Evolutionary conservation across 2,797 vertebrate genomes (phyloP).

Genomic region (Diglossa cyanea): DNA sequence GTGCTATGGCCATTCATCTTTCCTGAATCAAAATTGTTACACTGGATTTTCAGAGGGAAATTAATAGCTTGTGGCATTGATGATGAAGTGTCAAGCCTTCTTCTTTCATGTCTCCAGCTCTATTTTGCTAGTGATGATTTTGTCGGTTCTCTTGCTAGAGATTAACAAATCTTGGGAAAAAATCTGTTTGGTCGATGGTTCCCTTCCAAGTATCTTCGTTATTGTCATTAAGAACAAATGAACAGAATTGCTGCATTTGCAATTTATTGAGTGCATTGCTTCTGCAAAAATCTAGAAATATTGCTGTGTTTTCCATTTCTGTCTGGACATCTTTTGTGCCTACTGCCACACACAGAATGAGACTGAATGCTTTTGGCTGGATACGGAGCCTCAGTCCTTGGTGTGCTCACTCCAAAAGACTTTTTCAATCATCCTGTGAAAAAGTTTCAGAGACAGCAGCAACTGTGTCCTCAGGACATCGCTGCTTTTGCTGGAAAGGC

Average conservation of each 20-base stretch:
- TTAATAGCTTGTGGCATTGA: background rate
- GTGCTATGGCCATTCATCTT: background rate
- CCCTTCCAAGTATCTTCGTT: background rate
- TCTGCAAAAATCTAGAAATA: background rate
- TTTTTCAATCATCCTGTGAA: background rate
- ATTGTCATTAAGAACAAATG: background rate
- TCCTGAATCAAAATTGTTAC: background rate
- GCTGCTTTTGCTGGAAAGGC: background rate
- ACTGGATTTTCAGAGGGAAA: background rate
- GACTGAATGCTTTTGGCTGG: background rate
- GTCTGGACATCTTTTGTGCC: background rate
- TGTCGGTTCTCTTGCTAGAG: background rate
- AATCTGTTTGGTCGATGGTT: background rate
- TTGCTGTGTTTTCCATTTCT: background rate
- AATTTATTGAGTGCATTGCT: background rate
- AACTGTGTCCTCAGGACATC: background rate
- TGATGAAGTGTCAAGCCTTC: background rate
- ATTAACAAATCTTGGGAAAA: background rate
- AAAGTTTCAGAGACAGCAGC: background rate
- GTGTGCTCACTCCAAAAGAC: background rate
- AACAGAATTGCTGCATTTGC: background rate
- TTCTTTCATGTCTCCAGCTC: background rate
- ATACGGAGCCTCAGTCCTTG: background rate
- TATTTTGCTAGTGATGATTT: background rate
- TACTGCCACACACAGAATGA: background rate